Percentiles rank a stretch among this genome's conserved stretches.
phyloP scores from a whole-genome alignment of 2,888 invertebrate species.

The Chorisops tibialis region DNA sequence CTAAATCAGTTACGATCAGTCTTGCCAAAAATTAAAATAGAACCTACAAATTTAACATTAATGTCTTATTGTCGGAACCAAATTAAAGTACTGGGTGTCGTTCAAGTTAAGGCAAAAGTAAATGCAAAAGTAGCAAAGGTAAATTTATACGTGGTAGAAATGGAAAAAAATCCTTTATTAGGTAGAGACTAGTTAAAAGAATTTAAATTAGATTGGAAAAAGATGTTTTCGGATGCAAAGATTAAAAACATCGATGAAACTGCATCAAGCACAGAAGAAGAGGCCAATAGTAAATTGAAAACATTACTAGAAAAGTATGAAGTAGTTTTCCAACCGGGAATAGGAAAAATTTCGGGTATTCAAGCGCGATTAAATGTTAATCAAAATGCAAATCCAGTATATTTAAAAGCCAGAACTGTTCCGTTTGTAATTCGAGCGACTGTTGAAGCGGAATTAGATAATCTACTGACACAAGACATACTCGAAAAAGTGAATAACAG shows the following conservation, averaged over 20 bases:
- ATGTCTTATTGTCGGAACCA: no score
- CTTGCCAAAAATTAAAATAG: no score
- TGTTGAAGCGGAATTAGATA: background rate
- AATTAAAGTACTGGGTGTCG: no score
- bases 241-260: background rate
- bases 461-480: no score
- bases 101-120: background rate
- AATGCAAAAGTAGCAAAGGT: background rate
- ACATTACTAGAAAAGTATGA: background rate
- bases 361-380: background rate
- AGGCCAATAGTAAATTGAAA: no score
- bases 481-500: no score
- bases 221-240: background rate
- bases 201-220: background rate
- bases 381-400: background rate
- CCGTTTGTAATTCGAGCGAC: background rate
- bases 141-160: constrained; percentile 34
- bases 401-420: background rate
- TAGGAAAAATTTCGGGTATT: background rate
- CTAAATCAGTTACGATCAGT: no score
- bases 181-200: no score
- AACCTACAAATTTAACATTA: background rate
- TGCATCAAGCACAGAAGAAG: no score
- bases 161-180: no score
- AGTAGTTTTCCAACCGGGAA: background rate